Percentiles rank a stretch among this genome's conserved stretches.
These are phyloP conservation scores for Melanophora roralis DNA, from an alignment of 2,888 invertebrate species.

Conservation along the genomic window DNA sequence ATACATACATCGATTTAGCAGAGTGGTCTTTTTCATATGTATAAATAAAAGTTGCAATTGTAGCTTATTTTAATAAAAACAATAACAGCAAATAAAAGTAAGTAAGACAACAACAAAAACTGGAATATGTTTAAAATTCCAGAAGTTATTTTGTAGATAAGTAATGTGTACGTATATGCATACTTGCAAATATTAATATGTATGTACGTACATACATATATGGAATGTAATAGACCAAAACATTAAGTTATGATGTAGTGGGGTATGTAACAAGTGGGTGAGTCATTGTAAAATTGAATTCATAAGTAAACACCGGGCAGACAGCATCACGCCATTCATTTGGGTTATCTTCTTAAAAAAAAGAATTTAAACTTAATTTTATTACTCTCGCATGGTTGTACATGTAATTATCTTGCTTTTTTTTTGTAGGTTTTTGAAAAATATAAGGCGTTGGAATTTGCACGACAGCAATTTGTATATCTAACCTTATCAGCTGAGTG, in stretches of 20 bases:
- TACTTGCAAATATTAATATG: no score
- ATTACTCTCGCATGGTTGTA: background rate
- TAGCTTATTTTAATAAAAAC: background rate
- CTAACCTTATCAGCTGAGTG: no score
- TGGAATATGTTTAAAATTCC: background rate
- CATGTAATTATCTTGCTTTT: no score
- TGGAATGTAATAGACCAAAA: no score
- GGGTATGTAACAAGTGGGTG: conserved; percentile 24
- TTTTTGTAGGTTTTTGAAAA: no score
- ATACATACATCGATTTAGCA: no score
- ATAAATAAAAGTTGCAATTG: no score
- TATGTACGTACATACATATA: no score
- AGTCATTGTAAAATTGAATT: conserved; percentile 11
- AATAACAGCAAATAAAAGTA: background rate
- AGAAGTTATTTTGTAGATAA: background rate
- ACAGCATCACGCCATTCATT: background rate
- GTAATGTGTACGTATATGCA: no score
- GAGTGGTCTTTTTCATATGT: no score
- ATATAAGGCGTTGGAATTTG: no score
- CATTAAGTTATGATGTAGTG: background rate
- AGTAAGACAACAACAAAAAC: background rate
- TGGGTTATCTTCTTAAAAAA: background rate
- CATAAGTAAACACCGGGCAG: background rate
- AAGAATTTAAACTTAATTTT: background rate
- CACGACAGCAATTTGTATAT: no score